Base-by-base conservation (phyloP, 23 tunicate genomes). In the Ciona savignyi region DNA sequence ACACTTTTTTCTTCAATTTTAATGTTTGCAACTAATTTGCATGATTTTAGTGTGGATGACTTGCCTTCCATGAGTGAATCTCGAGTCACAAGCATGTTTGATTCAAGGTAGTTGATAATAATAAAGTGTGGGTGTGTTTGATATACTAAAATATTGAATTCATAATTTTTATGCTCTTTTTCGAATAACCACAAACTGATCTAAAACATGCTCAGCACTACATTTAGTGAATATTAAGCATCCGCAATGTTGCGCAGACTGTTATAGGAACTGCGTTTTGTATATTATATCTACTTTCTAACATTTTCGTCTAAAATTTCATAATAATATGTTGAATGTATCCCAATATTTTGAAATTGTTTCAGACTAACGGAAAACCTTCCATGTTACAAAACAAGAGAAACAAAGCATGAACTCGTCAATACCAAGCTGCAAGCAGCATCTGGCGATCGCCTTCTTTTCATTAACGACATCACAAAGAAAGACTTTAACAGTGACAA, bases 31-130 rank as follows among this genome's bases (percentile, higher is more conserved):
- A 42, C 28, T 72, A 42, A 74, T 74, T 74, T 74, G 79, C 79
- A 74, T 62, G 79, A 15, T 74, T 73, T 74, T 74, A 74, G 79
- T 62, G 48, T 65, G 27, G 48, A 29, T 3, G 56, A 42, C 56
- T 42, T 9, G 11, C 56, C 56, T 42, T 9, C 56, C 15, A 9
- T 6, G 15, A 42, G 15, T 42, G 56, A 42, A 6, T 42, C 56
- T 42, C 11, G 15, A 9, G 56, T 42, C 11, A 15, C 9, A 15
- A 42, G 56, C 56, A 42, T 42, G 56, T 42, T 42, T 6, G 15
- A 42, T 15, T 15, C 9, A 15, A 42, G 56, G 56, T 42, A 42
- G 56, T 6, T 42, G 56, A 9, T 42, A n/a, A n/a, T n/a, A n/a
- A n/a, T n/a, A n/a, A n/a, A n/a, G n/a, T n/a, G n/a, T n/a, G n/a